A percentile compares a stretch with the other conserved stretches of the same genome.
Conservation (phyloP, 2,888 invertebrate genomes). For the Polymixis lichenea region DNA sequence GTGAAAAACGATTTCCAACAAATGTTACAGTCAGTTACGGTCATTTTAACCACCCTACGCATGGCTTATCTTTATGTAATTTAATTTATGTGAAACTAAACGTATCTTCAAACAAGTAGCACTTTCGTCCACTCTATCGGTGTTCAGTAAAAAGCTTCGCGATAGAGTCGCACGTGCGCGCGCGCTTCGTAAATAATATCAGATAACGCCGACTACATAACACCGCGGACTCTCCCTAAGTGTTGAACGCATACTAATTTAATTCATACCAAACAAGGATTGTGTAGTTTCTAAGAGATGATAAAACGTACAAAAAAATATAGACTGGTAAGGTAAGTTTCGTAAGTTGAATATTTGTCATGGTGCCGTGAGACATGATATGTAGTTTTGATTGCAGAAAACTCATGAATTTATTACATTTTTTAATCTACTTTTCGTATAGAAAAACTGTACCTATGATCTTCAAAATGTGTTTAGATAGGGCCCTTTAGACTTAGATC, state of each 20-base stretch:
- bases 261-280: constrained; percentile 10
- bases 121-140: constrained; percentile 30
- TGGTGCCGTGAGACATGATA: too few species aligned
- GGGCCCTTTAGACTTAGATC: neutral
- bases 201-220: constrained; percentile 40
- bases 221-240: constrained; percentile 9
- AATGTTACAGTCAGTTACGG: too few species aligned
- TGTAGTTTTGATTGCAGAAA: neutral
- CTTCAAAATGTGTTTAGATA: neutral
- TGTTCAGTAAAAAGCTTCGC: constrained; percentile 46
- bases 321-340: neutral
- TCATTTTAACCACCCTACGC: neutral
- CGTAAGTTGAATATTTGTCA: neutral
- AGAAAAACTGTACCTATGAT: too few species aligned
- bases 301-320: neutral
- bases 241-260: constrained; percentile 33
- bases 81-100: constrained; percentile 45
- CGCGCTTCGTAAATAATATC: constrained; percentile 53
- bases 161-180: constrained; percentile 62
- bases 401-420: neutral
- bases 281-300: constrained; percentile 8
- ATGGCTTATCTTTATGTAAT: constrained; percentile 19
- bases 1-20: neutral
- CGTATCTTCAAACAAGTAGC: constrained; percentile 36
- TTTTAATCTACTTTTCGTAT: neutral